Evolutionary conservation across 2,113 vertebrate species (phyloP).

Genomic region (Barnardius zonarius): DNA sequence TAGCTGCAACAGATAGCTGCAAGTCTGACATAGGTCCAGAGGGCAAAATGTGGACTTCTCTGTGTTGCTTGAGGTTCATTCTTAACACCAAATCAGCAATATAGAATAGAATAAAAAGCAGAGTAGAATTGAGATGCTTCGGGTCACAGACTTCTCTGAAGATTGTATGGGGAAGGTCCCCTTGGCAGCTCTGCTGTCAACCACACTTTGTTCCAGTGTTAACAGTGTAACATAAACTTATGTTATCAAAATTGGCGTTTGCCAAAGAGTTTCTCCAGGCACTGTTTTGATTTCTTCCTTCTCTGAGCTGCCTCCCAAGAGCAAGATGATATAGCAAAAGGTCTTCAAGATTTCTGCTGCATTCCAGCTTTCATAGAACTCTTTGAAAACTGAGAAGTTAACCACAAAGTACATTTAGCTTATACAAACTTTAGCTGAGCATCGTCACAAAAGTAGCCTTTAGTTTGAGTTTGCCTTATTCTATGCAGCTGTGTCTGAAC

Average conservation of each 20-base stretch:
- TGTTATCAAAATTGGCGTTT: neutral
- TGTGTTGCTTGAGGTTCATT: neutral
- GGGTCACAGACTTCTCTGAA: neutral
- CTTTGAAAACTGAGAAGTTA: neutral
- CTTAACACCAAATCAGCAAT: neutral
- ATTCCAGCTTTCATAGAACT: neutral
- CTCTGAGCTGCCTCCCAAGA: neutral
- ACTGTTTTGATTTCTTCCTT: neutral
- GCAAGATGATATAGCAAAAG: neutral
- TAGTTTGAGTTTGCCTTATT: neutral
- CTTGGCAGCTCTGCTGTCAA: neutral
- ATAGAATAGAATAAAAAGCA: neutral
- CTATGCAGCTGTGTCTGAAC: neutral
- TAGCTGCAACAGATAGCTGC: neutral
- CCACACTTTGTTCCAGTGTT: neutral
- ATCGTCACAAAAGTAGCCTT: neutral
- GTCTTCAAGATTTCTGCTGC: neutral
- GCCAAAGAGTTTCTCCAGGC: neutral
- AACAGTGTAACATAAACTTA: neutral
- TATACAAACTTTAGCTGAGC: neutral
- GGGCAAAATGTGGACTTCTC: neutral
- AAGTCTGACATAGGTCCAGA: neutral
- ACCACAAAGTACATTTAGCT: neutral
- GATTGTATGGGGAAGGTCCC: neutral
- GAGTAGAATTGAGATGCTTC: neutral